Evolutionary conservation across 2,888 invertebrate genomes (phyloP), one percentile per base, ranked within the genome.

Genomic region (Melipona beecheii): DNA sequence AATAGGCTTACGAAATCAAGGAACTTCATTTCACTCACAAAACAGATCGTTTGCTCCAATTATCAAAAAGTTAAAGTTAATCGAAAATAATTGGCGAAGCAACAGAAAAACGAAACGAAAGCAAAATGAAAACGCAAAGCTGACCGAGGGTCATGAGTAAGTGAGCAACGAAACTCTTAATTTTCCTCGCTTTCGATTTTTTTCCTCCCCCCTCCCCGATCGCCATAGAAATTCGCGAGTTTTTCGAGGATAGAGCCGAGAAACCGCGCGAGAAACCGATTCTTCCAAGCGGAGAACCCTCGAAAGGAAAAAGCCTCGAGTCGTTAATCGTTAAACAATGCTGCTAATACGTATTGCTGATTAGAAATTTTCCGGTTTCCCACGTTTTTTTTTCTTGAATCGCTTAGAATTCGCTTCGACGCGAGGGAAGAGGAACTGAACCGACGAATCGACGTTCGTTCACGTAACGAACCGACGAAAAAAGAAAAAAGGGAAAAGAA

Each of bases 141-240:
- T 4, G 15, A 9, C 52, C 11, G 36, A 52, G 64, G 31, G 65
- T 31, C 43, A 36, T 49, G 6, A 4, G 49, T n/a, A n/a, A n/a
- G 17, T 2, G 49, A 27, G 21, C 13, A 78, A 75, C 11, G 27
- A 56, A 78, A 64, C 50, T 54, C 17, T 15, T 60, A 50, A 75
- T 72, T 75, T 68, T 82, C 68, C 36, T 64, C 76, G 82, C 72
- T 75, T 75, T 72, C 75, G 62, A 81, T 24, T 71, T 72, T 72
- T 81, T 72, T 52, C 15, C 49, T 43, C 9, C 9, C 1, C 9
- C 9, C 43, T 43, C 11, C 43, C 9, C 9, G 9, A 9, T 0
- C n/a, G 43, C 49, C 66, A 6, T 71, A 27, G 62, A 78, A 73
- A 73, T 83, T 83, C 21, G 60, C 50, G 56, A 36, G n/a, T 73